A percentile compares a stretch with the other conserved stretches of the same genome.
These are phyloP conservation scores for Henricia sp. DNA, from an alignment of 53 echinoderm and acorn worm species.

Conservation along the genomic window DNA sequence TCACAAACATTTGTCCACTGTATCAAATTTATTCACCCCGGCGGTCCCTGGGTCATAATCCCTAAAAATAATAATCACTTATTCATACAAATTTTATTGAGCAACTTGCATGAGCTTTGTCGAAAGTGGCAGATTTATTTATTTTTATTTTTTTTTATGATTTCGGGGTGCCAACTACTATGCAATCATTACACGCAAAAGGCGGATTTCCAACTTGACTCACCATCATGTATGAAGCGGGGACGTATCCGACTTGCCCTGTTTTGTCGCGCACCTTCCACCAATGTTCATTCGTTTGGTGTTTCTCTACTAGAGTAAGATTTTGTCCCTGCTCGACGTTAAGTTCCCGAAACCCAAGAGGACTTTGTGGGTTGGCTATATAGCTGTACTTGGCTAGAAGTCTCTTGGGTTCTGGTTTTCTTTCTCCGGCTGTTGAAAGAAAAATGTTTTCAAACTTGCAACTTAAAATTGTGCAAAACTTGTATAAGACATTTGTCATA, in stretches of 20 bases:
- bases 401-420: not conserved
- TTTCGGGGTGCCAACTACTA: no score
- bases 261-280: slow-evolving; percentile 75
- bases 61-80: no score
- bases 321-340: slow-evolving; percentile 75
- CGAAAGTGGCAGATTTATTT: no score
- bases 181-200: no score
- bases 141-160: no score
- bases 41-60: no score
- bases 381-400: slow-evolving; percentile 87
- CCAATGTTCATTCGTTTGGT: slow-evolving; percentile 83
- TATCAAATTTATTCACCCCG: no score
- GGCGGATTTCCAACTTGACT: no score
- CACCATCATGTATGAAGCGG: slow-evolving; percentile 83
- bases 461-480: not conserved
- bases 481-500: not conserved
- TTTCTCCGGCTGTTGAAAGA: not conserved
- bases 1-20: no score
- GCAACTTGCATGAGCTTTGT: no score
- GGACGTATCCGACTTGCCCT: slow-evolving; percentile 73
- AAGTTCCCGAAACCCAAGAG: slow-evolving; percentile 81
- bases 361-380: slow-evolving; percentile 82
- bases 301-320: slow-evolving; percentile 70
- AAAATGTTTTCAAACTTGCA: no score
- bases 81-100: no score